Base-by-base conservation (phyloP, 1,140 invertebrate genomes). In the Caerostris extrusa region DNA sequence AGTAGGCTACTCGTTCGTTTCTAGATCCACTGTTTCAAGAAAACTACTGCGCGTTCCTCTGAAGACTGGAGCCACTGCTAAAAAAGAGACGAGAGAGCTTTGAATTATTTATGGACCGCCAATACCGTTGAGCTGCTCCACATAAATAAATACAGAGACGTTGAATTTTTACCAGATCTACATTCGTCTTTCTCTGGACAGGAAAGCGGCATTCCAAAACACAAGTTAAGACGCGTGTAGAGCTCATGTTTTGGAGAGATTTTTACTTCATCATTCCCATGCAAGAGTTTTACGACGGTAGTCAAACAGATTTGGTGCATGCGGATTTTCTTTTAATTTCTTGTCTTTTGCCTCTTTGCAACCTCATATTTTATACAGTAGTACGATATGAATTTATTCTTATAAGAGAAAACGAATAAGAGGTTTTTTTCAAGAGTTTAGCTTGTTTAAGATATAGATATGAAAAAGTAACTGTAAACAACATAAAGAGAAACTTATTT, bases 31-130 rank as follows among this genome's bases (percentile, higher is more conserved):
- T 64, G 85, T 87, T 60, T n/a, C 34, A 8, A 50, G n/a, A 34
- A 87, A 57, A 87, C 57, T 64, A 17, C 50, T 8, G n/a, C 7
- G 8, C 53, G 85, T 87, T 87, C 17, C 34, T 4, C 19, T 50
- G 12, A 19, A 64, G 19, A 64, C n/a, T 64, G n/a, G 34, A 50
- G 34, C 10, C 50, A 34, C 12, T 4, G 69, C 3, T 4, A n/a
- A n/a, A n/a, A 64, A 64, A 86, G 8, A 87, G 58, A 61, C 7
- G 19, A 7, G 10, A 87, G 34, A 64, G 12, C 19, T 19, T 87
- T 87, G 85, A 60, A 87, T 87, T 87, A 87, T 87, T 87, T 87
- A 87, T 87, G 56, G 53, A 61, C 8, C 56, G 56, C 5, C n/a
- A 17, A 85, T 58, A 56, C 61, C n/a, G 61, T 17, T 17, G n/a